phyloP scores from a whole-genome alignment of 2,888 invertebrate species.

The Alentia gelatinosa region DNA sequence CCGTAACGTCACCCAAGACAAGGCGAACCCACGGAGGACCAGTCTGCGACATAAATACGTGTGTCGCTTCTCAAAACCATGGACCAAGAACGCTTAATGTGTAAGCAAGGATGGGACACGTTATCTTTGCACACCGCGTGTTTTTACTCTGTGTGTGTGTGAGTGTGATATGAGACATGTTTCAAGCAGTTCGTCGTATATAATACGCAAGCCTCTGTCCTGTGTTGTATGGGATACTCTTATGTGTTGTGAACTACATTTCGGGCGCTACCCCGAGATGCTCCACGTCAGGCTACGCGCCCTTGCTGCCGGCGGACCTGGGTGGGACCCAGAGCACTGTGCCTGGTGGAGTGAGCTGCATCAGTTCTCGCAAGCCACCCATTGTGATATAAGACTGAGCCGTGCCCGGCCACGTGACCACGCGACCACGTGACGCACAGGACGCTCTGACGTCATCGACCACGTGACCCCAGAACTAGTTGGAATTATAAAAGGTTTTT shows the following conservation, averaged over 20 bases:
- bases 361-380: background rate
- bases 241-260: background rate
- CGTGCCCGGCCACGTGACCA: background rate
- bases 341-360: background rate
- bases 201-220: background rate
- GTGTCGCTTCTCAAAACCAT: background rate
- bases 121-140: background rate
- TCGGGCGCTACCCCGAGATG: background rate
- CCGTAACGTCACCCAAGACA: no score
- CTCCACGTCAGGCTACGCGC: background rate
- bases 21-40: no score
- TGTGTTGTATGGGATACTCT: no score
- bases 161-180: background rate
- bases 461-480: no score
- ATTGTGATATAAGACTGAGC: slow-evolving; percentile 21
- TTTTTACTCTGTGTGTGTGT: background rate
- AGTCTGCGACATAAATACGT: background rate
- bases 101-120: background rate
- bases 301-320: background rate
- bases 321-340: background rate
- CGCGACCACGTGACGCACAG: background rate
- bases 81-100: background rate
- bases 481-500: no score
- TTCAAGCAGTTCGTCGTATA: background rate
- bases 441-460: background rate